A percentile compares a stretch with the other conserved stretches of the same genome.
These are phyloP conservation scores for Numenius phaeopus DNA, from an alignment of 2,797 vertebrate species.

Conservation along the genomic window DNA sequence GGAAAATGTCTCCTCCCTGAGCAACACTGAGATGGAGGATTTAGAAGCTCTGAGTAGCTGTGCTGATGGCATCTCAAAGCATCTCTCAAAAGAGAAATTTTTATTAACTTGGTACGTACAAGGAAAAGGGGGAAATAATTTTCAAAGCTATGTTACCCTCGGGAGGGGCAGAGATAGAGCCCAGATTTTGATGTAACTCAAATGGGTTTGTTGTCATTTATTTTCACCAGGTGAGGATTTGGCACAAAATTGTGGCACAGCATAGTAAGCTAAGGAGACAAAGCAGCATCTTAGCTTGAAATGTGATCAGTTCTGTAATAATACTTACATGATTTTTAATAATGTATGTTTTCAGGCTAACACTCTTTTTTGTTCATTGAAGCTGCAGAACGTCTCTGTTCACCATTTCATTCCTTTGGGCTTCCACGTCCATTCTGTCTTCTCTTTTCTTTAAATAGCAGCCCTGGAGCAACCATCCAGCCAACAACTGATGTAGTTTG, in stretches of 20 bases:
- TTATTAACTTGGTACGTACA: not conserved
- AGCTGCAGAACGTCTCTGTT: not conserved
- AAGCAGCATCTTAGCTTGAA: not conserved
- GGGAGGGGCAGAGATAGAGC: not conserved
- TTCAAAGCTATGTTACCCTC: not conserved
- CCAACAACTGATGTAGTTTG: not conserved
- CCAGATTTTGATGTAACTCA: not conserved
- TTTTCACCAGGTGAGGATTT: not conserved
- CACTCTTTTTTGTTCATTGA: not conserved
- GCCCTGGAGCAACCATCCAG: not conserved
- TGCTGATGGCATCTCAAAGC: not conserved
- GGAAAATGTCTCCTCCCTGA: not conserved
- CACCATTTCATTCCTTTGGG: not conserved
- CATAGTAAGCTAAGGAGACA: conserved; percentile 29
- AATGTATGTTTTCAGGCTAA: not conserved
- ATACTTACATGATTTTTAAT: not conserved
- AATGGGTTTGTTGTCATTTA: not conserved
- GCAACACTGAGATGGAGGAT: not conserved
- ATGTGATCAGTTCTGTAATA: not conserved
- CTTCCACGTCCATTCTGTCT: not conserved
- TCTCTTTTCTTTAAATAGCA: not conserved
- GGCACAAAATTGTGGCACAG: not conserved
- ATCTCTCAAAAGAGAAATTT: not conserved
- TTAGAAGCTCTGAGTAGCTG: not conserved
- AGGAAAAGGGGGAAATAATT: not conserved